phyloP scores from a whole-genome alignment of 2,888 invertebrate species.

The Pterobdella sp. region DNA sequence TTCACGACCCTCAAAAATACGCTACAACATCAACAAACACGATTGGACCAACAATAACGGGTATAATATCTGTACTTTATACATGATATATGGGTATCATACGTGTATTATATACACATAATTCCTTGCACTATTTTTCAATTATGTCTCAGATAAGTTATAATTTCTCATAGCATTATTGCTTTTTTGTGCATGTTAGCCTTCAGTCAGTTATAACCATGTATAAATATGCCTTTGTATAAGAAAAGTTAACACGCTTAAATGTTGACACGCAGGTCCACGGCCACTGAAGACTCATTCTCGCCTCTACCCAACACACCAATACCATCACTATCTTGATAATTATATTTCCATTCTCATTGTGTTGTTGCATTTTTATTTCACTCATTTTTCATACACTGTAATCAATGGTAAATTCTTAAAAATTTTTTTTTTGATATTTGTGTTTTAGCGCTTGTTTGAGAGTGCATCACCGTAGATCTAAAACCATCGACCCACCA shows the following conservation, averaged over 20 bases:
- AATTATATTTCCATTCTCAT: neutral
- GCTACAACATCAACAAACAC: neutral
- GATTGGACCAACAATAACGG: neutral
- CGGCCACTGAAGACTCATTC: neutral
- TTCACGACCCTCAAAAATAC: slow-evolving; percentile 12
- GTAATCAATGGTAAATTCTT: too few relatives aligned
- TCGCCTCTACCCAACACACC: slow-evolving; percentile 2
- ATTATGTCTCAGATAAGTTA: too few relatives aligned
- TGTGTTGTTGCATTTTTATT: neutral
- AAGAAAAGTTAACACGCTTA: neutral
- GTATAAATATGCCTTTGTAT: neutral
- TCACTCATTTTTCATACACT: neutral
- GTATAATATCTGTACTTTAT: neutral
- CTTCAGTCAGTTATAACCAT: neutral
- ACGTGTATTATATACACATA: too few relatives aligned
- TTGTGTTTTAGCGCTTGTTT: too few relatives aligned
- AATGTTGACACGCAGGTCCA: neutral
- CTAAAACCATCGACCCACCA: too few relatives aligned
- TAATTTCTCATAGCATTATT: too few relatives aligned
- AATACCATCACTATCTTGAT: slow-evolving; percentile 1
- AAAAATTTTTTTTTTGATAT: too few relatives aligned
- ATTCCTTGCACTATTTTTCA: too few relatives aligned
- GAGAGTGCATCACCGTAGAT: too few relatives aligned
- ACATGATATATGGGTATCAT: neutral
- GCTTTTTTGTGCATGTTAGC: neutral